Conservation (phyloP, 2,113 vertebrate genomes). For the Pyrgilauda ruficollis region DNA sequence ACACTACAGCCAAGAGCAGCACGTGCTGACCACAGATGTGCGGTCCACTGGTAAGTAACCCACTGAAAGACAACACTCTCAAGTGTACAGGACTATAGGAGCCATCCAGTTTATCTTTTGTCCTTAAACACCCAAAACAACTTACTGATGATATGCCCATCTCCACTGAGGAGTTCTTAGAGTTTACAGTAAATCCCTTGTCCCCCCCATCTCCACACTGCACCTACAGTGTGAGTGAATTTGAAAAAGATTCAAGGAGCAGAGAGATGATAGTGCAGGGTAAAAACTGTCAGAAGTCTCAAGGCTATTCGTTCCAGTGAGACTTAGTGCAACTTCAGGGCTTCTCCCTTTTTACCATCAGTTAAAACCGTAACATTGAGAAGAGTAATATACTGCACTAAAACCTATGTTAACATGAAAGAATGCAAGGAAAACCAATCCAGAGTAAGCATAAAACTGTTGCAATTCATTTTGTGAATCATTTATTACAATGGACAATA, state of each 20-base stretch:
- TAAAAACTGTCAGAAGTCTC: background rate
- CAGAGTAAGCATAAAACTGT: background rate
- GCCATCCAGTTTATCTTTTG: background rate
- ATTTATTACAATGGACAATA: background rate
- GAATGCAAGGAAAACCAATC: background rate
- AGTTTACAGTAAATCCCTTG: background rate
- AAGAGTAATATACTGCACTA: background rate
- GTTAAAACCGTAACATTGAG: background rate
- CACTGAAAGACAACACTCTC: accelerated
- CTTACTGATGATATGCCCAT: background rate
- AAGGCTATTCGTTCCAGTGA: background rate
- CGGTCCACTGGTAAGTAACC: background rate
- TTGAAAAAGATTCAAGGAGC: background rate
- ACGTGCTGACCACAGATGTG: background rate
- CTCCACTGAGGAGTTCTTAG: background rate
- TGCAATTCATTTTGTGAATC: background rate
- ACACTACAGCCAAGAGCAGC: background rate
- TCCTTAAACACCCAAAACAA: background rate
- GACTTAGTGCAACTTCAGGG: background rate
- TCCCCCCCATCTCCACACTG: background rate
- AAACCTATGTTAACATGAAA: background rate
- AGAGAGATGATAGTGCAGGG: background rate
- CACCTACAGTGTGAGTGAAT: background rate
- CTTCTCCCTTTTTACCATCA: background rate
- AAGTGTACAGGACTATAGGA: background rate